These are phyloP conservation scores for Antedon mediterranea DNA, from an alignment of 53 echinoderm and acorn worm species.

Conservation along the genomic window DNA sequence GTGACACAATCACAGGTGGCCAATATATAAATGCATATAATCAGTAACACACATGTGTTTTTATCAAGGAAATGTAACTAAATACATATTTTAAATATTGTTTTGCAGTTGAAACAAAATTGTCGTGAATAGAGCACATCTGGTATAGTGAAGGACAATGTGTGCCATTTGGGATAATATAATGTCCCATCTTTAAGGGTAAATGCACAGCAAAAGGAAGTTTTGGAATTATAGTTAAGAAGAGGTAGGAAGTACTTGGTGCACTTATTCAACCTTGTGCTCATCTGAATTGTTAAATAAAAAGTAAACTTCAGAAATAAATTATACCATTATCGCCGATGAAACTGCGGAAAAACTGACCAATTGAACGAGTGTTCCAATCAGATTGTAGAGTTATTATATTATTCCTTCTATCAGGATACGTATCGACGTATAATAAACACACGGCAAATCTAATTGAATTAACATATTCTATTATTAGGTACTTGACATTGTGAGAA, in stretches of 20 bases:
- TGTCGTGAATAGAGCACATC: background rate
- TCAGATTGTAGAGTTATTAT: background rate
- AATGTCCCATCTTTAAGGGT: background rate
- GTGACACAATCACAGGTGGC: too few species aligned
- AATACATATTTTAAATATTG: too few species aligned
- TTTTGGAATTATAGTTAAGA: background rate
- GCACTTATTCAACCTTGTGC: background rate
- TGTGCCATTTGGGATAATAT: background rate
- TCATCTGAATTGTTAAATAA: background rate
- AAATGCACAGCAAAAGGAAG: background rate
- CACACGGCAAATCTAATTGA: background rate
- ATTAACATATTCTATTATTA: background rate
- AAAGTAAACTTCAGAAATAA: background rate
- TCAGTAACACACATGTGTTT: too few species aligned
- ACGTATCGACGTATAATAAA: background rate
- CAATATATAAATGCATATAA: too few species aligned
- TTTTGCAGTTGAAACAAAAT: too few species aligned
- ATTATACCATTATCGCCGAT: background rate
- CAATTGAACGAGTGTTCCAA: background rate
- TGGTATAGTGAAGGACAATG: background rate
- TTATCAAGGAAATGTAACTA: too few species aligned
- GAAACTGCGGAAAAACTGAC: background rate
- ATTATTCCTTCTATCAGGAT: background rate
- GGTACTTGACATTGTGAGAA: too few species aligned
- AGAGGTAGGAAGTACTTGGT: background rate